phyloP scores from a whole-genome alignment of 2,113 vertebrate genomes.

The Petrocephalus microphthalmus region DNA sequence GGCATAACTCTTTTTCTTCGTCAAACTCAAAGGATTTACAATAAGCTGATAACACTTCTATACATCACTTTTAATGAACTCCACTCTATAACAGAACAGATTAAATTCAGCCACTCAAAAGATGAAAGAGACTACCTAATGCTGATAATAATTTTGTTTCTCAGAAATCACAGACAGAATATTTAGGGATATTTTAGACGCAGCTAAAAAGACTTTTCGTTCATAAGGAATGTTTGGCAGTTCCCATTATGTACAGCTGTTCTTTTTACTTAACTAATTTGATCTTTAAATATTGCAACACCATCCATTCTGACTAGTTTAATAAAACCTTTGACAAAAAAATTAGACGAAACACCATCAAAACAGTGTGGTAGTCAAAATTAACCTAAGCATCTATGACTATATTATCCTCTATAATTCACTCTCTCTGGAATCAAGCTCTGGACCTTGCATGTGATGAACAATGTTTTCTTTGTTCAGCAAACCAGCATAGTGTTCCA shows the following conservation, averaged over 20 bases:
- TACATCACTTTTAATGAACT: conserved; percentile 23
- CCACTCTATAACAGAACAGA: background rate
- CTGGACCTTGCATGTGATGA: too few relatives aligned
- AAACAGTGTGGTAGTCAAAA: background rate
- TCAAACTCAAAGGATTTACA: conserved; percentile 9
- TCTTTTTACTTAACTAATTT: background rate
- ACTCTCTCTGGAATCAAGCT: too few relatives aligned
- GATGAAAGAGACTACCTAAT: conserved; percentile 18
- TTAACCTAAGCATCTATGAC: too few relatives aligned
- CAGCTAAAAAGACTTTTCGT: background rate
- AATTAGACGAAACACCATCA: background rate
- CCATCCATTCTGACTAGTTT: background rate
- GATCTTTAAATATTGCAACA: background rate
- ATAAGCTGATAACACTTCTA: conserved; percentile 13
- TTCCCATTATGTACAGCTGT: background rate
- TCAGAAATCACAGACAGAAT: conserved; percentile 8
- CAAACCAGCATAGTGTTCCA: too few relatives aligned
- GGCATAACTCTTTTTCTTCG: background rate
- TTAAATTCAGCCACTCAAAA: conserved; percentile 17
- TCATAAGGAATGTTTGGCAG: background rate
- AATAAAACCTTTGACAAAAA: background rate
- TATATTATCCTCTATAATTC: too few relatives aligned
- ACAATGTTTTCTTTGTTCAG: too few relatives aligned
- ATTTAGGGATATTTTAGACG: background rate
- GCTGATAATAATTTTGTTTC: conserved; percentile 16